phyloP scores from a whole-genome alignment of 2,797 vertebrate species.

The Cygnus olor region DNA sequence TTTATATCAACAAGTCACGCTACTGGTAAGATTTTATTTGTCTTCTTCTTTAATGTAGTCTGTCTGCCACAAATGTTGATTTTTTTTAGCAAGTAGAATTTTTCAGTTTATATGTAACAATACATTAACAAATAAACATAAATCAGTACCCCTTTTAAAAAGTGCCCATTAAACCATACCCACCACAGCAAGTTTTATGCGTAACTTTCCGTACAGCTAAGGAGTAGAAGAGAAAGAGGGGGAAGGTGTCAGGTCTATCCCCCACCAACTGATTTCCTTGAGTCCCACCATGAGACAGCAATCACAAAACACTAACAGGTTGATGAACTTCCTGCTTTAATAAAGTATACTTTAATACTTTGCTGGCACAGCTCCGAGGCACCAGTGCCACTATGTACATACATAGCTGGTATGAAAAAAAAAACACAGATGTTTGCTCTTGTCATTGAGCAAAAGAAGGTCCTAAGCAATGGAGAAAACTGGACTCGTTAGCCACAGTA shows the following conservation, averaged over 20 bases:
- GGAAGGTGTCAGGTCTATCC: not conserved
- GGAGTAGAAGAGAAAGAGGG: not conserved
- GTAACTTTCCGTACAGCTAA: not conserved
- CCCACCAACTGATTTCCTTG: not conserved
- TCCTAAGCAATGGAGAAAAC: conserved; percentile 1
- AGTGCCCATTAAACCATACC: not conserved
- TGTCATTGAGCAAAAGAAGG: not conserved
- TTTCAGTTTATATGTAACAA: not conserved
- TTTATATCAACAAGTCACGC: not conserved
- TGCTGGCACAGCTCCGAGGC: not conserved
- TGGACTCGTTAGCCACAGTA: not conserved
- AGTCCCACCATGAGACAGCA: not conserved
- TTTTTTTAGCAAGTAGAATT: not conserved
- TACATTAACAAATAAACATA: not conserved
- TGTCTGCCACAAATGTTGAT: not conserved
- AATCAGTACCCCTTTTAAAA: not conserved
- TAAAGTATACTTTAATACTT: not conserved
- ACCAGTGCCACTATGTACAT: not conserved
- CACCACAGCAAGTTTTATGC: not conserved
- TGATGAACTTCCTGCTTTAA: not conserved
- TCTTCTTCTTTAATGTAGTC: not conserved
- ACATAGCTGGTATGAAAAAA: not conserved
- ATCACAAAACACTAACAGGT: not conserved
- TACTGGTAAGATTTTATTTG: not conserved
- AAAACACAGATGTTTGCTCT: not conserved